Percentiles rank a stretch among this genome's conserved stretches.
Evolutionary conservation across 2,888 invertebrate genomes (phyloP).

Genomic region (Brachyptera risi): DNA sequence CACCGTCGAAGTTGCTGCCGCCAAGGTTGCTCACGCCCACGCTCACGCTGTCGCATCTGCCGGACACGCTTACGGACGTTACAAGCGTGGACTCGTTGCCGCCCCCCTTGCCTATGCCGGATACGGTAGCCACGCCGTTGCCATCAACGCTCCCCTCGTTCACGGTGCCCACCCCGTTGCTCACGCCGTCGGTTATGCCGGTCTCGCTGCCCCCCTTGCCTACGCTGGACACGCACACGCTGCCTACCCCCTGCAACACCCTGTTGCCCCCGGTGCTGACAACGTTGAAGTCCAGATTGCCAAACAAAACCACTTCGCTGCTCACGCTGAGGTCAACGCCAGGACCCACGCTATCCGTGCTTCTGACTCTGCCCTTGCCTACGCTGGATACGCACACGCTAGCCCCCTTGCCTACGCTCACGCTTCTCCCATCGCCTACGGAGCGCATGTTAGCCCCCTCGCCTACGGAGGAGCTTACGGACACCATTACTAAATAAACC

Average conservation of each 20-base stretch:
- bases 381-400: slow-evolving; percentile 1
- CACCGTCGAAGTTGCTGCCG: slow-evolving; percentile 51
- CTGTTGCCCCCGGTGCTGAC: slow-evolving; percentile 38
- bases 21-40: slow-evolving; percentile 42
- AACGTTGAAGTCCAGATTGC: slow-evolving; percentile 40
- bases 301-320: too few species aligned
- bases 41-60: neutral
- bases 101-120: slow-evolving; percentile 44
- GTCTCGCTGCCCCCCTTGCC: too few species aligned
- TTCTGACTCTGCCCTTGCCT: slow-evolving; percentile 1
- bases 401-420: slow-evolving; percentile 33
- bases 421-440: neutral
- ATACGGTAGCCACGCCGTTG: neutral
- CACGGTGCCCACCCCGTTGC: slow-evolving; percentile 34
- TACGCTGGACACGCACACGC: too few species aligned
- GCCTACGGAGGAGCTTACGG: too few species aligned
- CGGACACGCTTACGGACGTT: neutral
- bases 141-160: slow-evolving; percentile 20
- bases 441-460: too few species aligned
- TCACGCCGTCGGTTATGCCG: too few species aligned
- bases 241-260: too few species aligned
- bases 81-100: slow-evolving; percentile 1
- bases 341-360: too few species aligned
- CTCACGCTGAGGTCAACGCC: too few species aligned
- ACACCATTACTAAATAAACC: too few species aligned